Evolutionary conservation across 2,113 vertebrate genomes (phyloP), one percentile per base, ranked within the genome.

Genomic region (Acanthisitta chloris): DNA sequence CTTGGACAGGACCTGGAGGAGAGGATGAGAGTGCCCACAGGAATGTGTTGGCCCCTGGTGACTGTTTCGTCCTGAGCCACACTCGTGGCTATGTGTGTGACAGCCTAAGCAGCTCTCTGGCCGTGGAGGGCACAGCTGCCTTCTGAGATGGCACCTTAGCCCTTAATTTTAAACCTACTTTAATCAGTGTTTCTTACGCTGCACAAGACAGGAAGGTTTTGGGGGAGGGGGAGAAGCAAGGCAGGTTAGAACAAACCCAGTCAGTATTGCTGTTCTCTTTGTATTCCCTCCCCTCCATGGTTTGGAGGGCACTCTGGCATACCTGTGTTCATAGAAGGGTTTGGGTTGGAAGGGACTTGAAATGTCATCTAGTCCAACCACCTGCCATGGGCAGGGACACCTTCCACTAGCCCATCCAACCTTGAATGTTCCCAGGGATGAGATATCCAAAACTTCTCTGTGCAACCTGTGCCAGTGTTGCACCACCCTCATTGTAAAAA

Each of bases 81-180:
- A 46, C 73, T 46, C 6, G 92, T 33, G 88, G 85, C 88, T 78
- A 6, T 8, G 90, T 69, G 90, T 54, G 86, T 12, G 17, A 82
- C 91, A 73, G 90, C 81, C 80, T 7, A 16, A 88, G 95, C 95
- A 90, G 96, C 90, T 93, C 92, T 49, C 74, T 42, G 86, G 33
- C 71, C 48, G 3, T 4, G 86, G 46, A 90, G 88, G 86, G 80
- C 81, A 74, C 91, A n/a, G 88, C 92, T 95, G 87, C 78, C 88
- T 76, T 80, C 87, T 13, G 80, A 83, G 88, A 94, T 66, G 86
- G 92, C 88, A 96, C 77, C 91, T 89, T 92, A 91, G 93, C 73
- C 85, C 59, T 94, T 43, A 71, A 90, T 82, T 94, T 81, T 51
- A 78, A 92, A 88, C 80, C 89, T 67, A 4, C 64, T 94, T 83